Base-by-base conservation (phyloP, 2,888 invertebrate species). In the Monoplex corrugatus region DNA sequence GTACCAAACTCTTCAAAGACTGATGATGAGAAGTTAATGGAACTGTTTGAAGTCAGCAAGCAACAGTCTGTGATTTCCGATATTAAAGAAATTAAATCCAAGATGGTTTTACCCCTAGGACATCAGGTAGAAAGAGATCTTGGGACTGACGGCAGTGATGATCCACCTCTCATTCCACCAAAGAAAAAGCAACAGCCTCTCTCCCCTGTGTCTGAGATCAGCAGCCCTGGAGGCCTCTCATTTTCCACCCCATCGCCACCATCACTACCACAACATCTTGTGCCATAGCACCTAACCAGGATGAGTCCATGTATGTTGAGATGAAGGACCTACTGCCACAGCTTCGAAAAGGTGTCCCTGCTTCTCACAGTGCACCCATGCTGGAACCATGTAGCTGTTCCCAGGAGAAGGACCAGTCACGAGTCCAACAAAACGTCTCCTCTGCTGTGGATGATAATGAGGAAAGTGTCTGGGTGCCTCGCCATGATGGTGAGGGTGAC, bases 21-120 rank as follows among this genome's bases (percentile, higher is more conserved):
- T 57, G 95, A 95, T 92, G 95, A 95, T 91, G 94, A 95, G 90
- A 95, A 95, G 91, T 87, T 95, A 19, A 93, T 94, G 72, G 95
- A 94, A 88, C 90, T 94, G 28, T 91, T 93, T 90, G 91, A 92
- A 75, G 91, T 90, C 50, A 90, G 92, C 86, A 90, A 91, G 68
- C 84, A 68, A 45, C 68, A 45, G 84, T 85, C 89, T 16, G 44
- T 84, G 68, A 43, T 68, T 8, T 82, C 63, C 23, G 75, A 57
- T 2, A 75, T 86, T 35, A 72, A 85, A 13, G 93, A 93, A 85
- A 86, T 92, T 32, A 93, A 93, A 83, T 89, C 91, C 5, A 93
- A 92, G 85, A 86, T 92, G 83, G 91, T 90, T 68, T 90, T 93
- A 16, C 91, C 92, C 28, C 86, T 89, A 28, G 87, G 75, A 32